Base-by-base conservation (phyloP, 2,888 invertebrate genomes). In the Agriopis aurantiaria region DNA sequence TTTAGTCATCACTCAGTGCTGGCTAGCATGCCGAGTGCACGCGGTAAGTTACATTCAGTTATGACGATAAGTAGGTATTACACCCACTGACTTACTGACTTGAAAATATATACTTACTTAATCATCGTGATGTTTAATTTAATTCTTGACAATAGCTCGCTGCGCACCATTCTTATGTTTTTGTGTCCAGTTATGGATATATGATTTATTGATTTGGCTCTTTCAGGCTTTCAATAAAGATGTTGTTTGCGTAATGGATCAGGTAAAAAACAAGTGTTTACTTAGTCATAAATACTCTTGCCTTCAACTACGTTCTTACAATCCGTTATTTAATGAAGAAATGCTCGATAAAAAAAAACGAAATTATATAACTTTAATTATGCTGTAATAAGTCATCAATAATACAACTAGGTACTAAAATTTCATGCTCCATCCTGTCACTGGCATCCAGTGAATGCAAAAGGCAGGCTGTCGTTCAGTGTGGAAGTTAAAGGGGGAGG, bases 211-310 rank as follows among this genome's bases (percentile, higher is more conserved):
- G 45, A 43, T 59, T 66, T 63, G 46, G 55, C 71, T 78, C 76
- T 91, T 89, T 70, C 90, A 92, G 92, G 73, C 73, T 62, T 92
- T 89, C 77, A 92, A 88, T 74, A 90, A 87, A 72, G 89, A 90
- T 76, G 87, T 92, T 52, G 74, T 85, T 68, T 93, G 93, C 78
- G 67, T 90, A 63, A 82, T 89, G 62, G 88, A 91, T 72, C 63
- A 85, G 91, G 92, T 92, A 89, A 77, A 67, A 43, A 33, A 7
- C 53, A 53, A 0, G 12, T 46, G 46, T 43, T 41, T 58, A 60
- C 41, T 33, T 23, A 53, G 7, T 14, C 10, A 3, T 41, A 41
- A n/a, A n/a, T 12, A 40, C 8, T 41, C 1, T 33, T 6, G 3
- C 55, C 2, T 51, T 51, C 9, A 9, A 3, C 51, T 51, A 51